Percentiles rank a stretch among this genome's conserved stretches.
Conservation (phyloP, 2,797 vertebrate species). For the Eospalax fontanierii region DNA sequence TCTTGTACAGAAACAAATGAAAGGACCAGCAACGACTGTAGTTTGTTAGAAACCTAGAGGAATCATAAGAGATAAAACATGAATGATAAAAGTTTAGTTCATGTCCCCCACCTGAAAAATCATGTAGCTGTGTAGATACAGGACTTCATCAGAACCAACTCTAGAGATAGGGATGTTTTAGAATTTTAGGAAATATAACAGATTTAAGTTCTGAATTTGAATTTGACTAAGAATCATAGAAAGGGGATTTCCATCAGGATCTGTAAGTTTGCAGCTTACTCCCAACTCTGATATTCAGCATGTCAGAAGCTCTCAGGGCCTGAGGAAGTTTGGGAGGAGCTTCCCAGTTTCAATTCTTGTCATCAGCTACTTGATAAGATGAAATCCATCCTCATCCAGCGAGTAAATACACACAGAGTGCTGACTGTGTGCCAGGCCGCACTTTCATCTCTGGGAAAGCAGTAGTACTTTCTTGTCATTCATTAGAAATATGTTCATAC, state of each 20-base stretch:
- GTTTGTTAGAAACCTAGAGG: conserved; percentile 36
- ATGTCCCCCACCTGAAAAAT: conserved; percentile 58
- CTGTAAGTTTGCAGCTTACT: background rate
- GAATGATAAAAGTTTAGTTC: conserved; percentile 2
- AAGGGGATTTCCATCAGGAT: background rate
- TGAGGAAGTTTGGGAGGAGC: conserved; percentile 27
- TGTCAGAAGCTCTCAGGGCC: background rate
- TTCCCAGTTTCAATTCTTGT: conserved; percentile 35
- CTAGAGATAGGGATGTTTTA: background rate
- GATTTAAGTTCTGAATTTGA: conserved; percentile 22
- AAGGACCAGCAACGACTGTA: conserved; percentile 16
- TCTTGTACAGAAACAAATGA: conserved; percentile 12
- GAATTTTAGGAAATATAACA: conserved; percentile 27
- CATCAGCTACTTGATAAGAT: background rate
- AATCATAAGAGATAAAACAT: conserved; percentile 34
- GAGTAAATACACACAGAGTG: background rate
- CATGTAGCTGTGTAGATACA: background rate
- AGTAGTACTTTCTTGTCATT: background rate
- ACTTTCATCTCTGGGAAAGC: background rate
- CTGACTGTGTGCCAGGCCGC: background rate
- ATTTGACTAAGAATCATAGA: conserved; percentile 60
- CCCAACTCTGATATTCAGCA: conserved; percentile 7
- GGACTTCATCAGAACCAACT: conserved; percentile 51
- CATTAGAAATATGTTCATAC: background rate
- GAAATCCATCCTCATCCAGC: background rate